Evolutionary conservation across 2,888 invertebrate species (phyloP), one percentile per base, ranked within the genome.

Genomic region (Chromoteleia sp.): DNA sequence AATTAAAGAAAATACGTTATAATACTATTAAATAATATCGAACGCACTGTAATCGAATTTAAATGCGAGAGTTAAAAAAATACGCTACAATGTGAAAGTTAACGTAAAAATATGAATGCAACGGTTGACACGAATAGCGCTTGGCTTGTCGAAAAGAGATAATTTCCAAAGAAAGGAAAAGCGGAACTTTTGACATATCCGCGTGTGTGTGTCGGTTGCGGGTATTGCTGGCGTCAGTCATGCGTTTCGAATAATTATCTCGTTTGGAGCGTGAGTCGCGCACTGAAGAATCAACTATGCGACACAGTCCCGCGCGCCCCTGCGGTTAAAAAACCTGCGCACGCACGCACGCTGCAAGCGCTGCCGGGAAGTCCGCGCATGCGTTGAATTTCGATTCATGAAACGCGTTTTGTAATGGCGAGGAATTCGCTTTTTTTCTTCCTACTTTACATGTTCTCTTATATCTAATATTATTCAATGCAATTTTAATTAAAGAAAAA

Each of bases 101-200:
- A 29, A 6, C 6, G n/a, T 21, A 50, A 50, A 50, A 21, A 33
- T 36, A 48, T 43, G 21, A 50, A 36, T 39, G 21, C 29, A 43
- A 41, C 25, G 17, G 50, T 39, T 65, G 65, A 65, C 65, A 65
- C 50, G 50, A 48, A 65, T 65, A 50, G 36, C 36, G 29, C 15
- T 41, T 21, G 39, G 10, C 10, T 10, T 12, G 65, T 50, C 30
- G 50, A 65, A 65, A 36, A 65, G 65, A 17, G 25, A 36, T 65
- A 43, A 65, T 65, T 65, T 65, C 50, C 50, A 65, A 65, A 65
- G 65, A 65, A 65, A 65, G 65, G 65, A 65, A 65, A 65, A 65
- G 65, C 65, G 65, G 65, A 65, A 65, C 65, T 36, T 65, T 65
- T 52, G 65, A 48, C 65, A 67, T 48, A 67, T 39, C 52, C 50